A percentile compares a stretch with the other conserved stretches of the same genome.
These are phyloP conservation scores for Conchocele bisecta DNA, from an alignment of 2,888 invertebrate genomes.

Conservation along the genomic window DNA sequence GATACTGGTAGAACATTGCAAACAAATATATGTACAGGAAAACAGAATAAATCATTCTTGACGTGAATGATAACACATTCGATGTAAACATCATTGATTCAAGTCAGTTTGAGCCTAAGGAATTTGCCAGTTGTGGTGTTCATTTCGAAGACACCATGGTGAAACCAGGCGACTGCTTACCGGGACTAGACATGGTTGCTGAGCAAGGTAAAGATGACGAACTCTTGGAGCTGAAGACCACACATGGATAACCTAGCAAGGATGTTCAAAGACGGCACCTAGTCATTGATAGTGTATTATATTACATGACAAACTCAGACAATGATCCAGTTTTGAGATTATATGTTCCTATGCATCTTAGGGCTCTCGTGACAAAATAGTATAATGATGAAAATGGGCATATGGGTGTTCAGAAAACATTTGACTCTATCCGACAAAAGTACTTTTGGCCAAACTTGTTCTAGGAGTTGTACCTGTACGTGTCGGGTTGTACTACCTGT, in stretches of 20 bases:
- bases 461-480: constrained; percentile 4
- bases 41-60: background rate
- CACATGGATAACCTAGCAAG: background rate
- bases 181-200: background rate
- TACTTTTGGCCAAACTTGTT: constrained; percentile 29
- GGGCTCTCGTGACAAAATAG: background rate
- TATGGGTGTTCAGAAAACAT: constrained; percentile 29
- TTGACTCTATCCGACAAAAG: constrained; percentile 25
- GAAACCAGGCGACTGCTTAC: too few relatives aligned
- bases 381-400: constrained; percentile 33
- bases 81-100: constrained; percentile 22
- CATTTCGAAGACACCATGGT: background rate
- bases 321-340: constrained; percentile 16
- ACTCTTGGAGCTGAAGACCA: background rate
- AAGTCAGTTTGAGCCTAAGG: constrained; percentile 17
- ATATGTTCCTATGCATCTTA: constrained; percentile 6
- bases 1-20: too few relatives aligned
- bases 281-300: constrained; percentile 17
- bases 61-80: constrained; percentile 24
- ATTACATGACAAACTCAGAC: constrained; percentile 23
- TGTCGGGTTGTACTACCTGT: too few relatives aligned
- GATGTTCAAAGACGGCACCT: background rate
- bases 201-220: background rate
- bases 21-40: too few relatives aligned
- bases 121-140: constrained; percentile 5